These are phyloP conservation scores for Scatophagus argus DNA, from an alignment of 2,113 vertebrate genomes.

Conservation along the genomic window DNA sequence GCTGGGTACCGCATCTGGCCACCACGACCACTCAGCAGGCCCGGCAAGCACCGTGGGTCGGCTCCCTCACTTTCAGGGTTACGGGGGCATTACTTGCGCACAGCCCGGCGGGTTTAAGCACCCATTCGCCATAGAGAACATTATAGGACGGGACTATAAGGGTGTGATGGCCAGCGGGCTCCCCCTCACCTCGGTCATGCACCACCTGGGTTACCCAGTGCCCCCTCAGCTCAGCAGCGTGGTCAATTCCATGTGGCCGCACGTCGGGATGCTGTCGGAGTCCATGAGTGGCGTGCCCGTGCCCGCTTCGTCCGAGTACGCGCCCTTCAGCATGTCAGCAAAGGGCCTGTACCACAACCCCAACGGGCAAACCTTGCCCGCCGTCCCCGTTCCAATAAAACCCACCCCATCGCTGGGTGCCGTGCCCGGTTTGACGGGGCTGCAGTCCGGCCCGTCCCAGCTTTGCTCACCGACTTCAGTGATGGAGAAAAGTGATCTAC, in stretches of 20 bases:
- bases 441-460: slow-evolving; percentile 82
- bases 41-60: slow-evolving; percentile 83
- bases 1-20: slow-evolving; percentile 70
- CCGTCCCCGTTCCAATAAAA: slow-evolving; percentile 96
- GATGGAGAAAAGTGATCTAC: slow-evolving; percentile 84
- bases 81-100: slow-evolving; percentile 75
- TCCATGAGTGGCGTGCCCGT: slow-evolving; percentile 84
- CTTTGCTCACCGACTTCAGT: slow-evolving; percentile 83
- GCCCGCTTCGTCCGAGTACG: slow-evolving; percentile 89
- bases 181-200: slow-evolving; percentile 95
- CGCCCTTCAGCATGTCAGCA: slow-evolving; percentile 91
- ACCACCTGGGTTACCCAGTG: slow-evolving; percentile 94
- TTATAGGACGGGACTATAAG: slow-evolving; percentile 96
- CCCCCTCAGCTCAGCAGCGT: slow-evolving; percentile 91
- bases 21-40: slow-evolving; percentile 79
- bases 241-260: slow-evolving; percentile 95
- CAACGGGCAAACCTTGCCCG: slow-evolving; percentile 89
- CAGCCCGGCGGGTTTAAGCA: slow-evolving; percentile 91
- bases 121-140: slow-evolving; percentile 94
- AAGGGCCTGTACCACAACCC: slow-evolving; percentile 91
- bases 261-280: slow-evolving; percentile 92
- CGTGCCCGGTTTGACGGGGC: slow-evolving; percentile 84
- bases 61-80: slow-evolving; percentile 89
- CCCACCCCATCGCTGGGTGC: slow-evolving; percentile 89
- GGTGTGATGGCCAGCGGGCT: slow-evolving; percentile 92